Conservation (phyloP, 2,113 vertebrate species). For the Epinephelus moara region DNA sequence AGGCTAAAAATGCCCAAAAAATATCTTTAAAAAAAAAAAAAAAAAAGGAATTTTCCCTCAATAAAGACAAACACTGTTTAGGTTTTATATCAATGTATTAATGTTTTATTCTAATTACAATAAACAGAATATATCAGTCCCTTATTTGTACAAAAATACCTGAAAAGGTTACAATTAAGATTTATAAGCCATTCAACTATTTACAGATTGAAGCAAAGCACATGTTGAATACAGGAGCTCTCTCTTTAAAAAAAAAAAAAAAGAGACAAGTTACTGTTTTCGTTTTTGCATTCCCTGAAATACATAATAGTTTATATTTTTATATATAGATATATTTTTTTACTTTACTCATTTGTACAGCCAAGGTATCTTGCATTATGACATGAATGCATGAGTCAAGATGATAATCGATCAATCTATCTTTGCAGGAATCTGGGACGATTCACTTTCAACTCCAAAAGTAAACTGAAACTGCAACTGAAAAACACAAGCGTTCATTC, state of each 20-base stretch:
- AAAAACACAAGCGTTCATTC: conserved; percentile 18
- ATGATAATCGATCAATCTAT: conserved; percentile 59
- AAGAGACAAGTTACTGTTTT: conserved; percentile 80
- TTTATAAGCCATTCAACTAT: conserved; percentile 93
- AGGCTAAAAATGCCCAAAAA: no score
- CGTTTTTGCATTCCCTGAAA: conserved; percentile 92
- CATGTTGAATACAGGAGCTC: conserved; percentile 88
- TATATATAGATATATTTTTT: conserved; percentile 63
- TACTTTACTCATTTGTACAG: conserved; percentile 84
- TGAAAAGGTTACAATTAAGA: conserved; percentile 96
- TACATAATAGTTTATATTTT: conserved; percentile 72
- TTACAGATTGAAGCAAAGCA: conserved; percentile 94
- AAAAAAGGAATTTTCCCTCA: neutral
- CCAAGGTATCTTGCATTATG: conserved; percentile 85
- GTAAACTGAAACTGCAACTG: conserved; percentile 6
- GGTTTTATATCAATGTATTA: conserved; percentile 91
- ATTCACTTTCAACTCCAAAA: conserved; percentile 29
- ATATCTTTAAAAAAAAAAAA: no score
- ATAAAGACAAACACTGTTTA: conserved; percentile 69
- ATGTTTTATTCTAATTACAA: conserved; percentile 98
- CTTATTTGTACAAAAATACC: conserved; percentile 99
- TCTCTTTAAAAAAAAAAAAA: conserved; percentile 82
- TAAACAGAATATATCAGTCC: conserved; percentile 97
- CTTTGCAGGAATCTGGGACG: conserved; percentile 54
- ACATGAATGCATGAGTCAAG: conserved; percentile 80